Percentiles rank a stretch among this genome's conserved stretches.
phyloP scores from a whole-genome alignment of 1,140 invertebrate species.

The Cydia strobilella region DNA sequence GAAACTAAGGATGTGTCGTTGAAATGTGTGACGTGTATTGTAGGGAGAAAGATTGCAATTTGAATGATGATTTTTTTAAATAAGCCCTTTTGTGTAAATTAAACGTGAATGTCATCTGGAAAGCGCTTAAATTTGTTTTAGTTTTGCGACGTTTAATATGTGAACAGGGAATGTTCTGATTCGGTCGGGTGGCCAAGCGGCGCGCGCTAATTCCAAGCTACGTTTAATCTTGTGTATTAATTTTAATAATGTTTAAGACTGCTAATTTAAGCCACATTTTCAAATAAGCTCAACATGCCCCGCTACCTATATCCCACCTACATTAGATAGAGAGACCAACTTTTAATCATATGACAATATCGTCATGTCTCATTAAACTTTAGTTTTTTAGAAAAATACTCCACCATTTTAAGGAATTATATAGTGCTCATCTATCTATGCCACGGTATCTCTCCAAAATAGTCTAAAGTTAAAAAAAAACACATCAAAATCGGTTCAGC shows the following conservation, averaged over 20 bases:
- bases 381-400: too few species aligned
- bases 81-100: neutral
- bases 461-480: too few species aligned
- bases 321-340: too few species aligned
- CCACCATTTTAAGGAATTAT: too few species aligned
- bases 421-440: too few species aligned
- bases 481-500: too few species aligned
- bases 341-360: too few species aligned
- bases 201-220: neutral
- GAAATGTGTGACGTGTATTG: neutral
- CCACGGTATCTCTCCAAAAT: too few species aligned
- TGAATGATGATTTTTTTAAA: neutral
- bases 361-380: neutral
- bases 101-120: neutral
- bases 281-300: neutral
- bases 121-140: conserved; percentile 2
- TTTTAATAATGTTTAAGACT: conserved; percentile 4
- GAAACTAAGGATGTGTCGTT: neutral
- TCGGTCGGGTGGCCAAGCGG: neutral
- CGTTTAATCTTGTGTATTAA: conserved; percentile 5
- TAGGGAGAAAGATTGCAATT: neutral
- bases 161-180: neutral
- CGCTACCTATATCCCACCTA: too few species aligned
- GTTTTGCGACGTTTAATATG: conserved; percentile 3
- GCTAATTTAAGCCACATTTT: neutral